These are phyloP conservation scores for Matsumurasca onukii DNA, from an alignment of 1,140 invertebrate species.

Conservation along the genomic window DNA sequence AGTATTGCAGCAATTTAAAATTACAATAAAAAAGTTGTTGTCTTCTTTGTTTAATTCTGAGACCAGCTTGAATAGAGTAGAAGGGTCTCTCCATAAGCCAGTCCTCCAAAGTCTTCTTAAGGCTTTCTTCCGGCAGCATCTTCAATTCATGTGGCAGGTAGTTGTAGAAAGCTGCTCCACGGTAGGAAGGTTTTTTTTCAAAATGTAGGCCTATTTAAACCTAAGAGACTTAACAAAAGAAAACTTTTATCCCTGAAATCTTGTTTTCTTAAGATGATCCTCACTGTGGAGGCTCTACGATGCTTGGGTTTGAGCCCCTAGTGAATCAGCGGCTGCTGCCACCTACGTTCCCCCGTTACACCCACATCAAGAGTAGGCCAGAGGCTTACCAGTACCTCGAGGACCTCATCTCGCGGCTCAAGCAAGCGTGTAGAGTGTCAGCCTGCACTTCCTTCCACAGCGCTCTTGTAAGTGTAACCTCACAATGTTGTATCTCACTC, in stretches of 20 bases:
- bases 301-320: constrained; percentile 92
- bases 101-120: too few relatives aligned
- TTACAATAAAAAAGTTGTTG: too few relatives aligned
- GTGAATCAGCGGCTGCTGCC: constrained; percentile 93
- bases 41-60: too few relatives aligned
- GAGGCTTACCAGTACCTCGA: constrained; percentile 86
- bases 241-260: neutral
- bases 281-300: constrained; percentile 49
- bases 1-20: too few relatives aligned
- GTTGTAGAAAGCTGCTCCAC: too few relatives aligned
- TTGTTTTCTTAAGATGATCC: constrained; percentile 44
- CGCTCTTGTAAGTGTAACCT: constrained; percentile 77
- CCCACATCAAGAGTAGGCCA: constrained; percentile 81
- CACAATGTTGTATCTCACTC: too few relatives aligned
- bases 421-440: constrained; percentile 80
- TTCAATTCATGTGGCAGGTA: too few relatives aligned
- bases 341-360: constrained; percentile 97
- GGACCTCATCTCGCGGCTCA: constrained; percentile 75
- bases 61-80: too few relatives aligned
- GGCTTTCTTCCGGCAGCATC: too few relatives aligned
- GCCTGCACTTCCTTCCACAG: constrained; percentile 76
- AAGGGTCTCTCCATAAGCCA: too few relatives aligned
- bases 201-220: neutral
- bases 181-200: too few relatives aligned
- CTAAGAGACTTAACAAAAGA: neutral